Evolutionary conservation across 1,140 invertebrate species (phyloP).

Genomic region (Hestina assimilis): DNA sequence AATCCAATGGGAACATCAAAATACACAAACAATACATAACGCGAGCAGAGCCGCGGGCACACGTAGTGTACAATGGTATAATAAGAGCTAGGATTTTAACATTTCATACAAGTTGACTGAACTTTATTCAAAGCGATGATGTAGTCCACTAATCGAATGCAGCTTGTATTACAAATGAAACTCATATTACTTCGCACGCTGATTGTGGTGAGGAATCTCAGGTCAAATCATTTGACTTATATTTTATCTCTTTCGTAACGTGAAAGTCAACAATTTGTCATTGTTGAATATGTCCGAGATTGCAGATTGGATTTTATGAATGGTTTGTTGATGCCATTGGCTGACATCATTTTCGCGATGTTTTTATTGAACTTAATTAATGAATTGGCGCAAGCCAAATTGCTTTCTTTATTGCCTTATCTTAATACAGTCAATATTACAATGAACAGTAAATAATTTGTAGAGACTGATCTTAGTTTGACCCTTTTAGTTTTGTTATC

Average conservation of each 20-base stretch:
- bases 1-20: no score
- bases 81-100: not conserved
- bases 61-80: no score
- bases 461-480: no score
- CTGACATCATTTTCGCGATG: not conserved
- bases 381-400: not conserved
- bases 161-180: slow-evolving; percentile 60
- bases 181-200: slow-evolving; percentile 72
- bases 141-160: slow-evolving; percentile 57
- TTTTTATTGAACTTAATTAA: not conserved
- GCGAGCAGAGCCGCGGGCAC: no score
- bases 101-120: not conserved
- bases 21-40: no score
- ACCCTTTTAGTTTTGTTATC: no score
- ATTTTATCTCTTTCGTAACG: slow-evolving; percentile 18
- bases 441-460: no score
- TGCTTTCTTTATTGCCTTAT: no score
- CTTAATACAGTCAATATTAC: no score
- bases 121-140: slow-evolving; percentile 47
- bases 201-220: slow-evolving; percentile 66
- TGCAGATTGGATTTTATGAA: slow-evolving; percentile 28
- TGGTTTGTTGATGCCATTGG: slow-evolving; percentile 3
- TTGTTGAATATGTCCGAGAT: slow-evolving; percentile 23
- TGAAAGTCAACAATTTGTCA: slow-evolving; percentile 23
- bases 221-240: slow-evolving; percentile 68